Evolutionary conservation across 35 echinoderm and acorn worm genomes (phyloP).

Genomic region (Anneissia japonica): DNA sequence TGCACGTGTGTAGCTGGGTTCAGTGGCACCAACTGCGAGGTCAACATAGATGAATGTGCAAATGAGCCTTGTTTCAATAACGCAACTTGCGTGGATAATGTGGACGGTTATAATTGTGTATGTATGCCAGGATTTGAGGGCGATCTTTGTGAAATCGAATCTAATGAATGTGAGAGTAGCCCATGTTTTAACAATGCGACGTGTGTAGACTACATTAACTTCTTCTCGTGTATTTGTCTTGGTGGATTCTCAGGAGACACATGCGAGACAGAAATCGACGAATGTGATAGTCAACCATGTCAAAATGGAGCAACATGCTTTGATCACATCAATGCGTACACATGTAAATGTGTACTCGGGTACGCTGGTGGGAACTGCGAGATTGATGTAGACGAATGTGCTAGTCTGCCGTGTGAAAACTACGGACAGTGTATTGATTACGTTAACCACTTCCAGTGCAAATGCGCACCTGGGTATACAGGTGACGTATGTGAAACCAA

Average conservation of each 20-base stretch:
- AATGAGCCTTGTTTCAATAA: not conserved
- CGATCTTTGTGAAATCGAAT: not conserved
- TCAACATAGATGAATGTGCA: conserved; percentile 3
- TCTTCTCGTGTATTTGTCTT: not conserved
- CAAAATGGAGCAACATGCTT: not conserved
- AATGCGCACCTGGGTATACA: not conserved
- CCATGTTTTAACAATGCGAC: not conserved
- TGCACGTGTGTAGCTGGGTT: not conserved
- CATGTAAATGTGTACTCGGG: not conserved
- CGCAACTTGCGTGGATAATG: not conserved
- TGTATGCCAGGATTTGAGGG: not conserved
- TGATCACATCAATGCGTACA: not conserved
- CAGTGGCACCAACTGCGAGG: not conserved
- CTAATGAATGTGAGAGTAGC: conserved; percentile 5
- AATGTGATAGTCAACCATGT: not conserved
- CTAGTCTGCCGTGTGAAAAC: not conserved
- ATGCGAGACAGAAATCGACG: not conserved
- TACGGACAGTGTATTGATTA: not conserved
- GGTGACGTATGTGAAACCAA: not conserved
- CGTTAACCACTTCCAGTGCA: not conserved
- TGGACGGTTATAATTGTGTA: not conserved
- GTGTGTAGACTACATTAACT: not conserved
- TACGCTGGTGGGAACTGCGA: not conserved
- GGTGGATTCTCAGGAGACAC: not conserved
- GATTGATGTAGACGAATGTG: not conserved